Evolutionary conservation across 2,888 invertebrate genomes (phyloP).

Genomic region (Melanophora roralis): DNA sequence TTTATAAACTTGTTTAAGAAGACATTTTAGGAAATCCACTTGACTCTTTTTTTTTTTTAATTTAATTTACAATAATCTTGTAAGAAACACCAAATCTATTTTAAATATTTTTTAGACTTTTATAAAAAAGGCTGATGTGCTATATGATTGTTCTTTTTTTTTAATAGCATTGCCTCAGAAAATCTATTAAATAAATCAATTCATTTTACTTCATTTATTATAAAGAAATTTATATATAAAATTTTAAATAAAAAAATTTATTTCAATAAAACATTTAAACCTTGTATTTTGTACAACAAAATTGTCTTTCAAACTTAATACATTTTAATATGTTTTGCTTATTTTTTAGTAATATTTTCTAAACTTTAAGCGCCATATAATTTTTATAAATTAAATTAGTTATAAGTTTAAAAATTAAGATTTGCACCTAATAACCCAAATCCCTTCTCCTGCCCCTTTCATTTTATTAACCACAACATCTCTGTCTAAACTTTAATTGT

Average conservation of each 20-base stretch:
- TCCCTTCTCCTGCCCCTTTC: not conserved
- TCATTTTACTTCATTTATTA: not conserved
- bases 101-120: too few species aligned
- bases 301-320: not conserved
- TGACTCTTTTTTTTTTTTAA: slow-evolving; percentile 25
- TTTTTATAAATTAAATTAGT: slow-evolving; percentile 27
- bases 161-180: not conserved
- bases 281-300: slow-evolving; percentile 20
- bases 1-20: not conserved
- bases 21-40: not conserved
- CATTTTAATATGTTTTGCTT: slow-evolving; percentile 45
- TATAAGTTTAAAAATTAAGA: slow-evolving; percentile 47
- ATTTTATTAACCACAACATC: slow-evolving; percentile 19
- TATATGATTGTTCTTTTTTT: not conserved
- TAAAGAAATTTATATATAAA: not conserved
- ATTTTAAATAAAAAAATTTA: not conserved
- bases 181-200: not conserved
- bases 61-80: too few species aligned
- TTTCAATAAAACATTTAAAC: slow-evolving; percentile 42
- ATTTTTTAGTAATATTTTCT: slow-evolving; percentile 23
- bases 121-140: not conserved
- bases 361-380: slow-evolving; percentile 51
- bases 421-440: slow-evolving; percentile 21
- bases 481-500: slow-evolving; percentile 21
- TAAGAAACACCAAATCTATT: too few species aligned